Evolutionary conservation across 2,113 vertebrate genomes (phyloP), one percentile per base, ranked within the genome.

Genomic region (Puma concolor): DNA sequence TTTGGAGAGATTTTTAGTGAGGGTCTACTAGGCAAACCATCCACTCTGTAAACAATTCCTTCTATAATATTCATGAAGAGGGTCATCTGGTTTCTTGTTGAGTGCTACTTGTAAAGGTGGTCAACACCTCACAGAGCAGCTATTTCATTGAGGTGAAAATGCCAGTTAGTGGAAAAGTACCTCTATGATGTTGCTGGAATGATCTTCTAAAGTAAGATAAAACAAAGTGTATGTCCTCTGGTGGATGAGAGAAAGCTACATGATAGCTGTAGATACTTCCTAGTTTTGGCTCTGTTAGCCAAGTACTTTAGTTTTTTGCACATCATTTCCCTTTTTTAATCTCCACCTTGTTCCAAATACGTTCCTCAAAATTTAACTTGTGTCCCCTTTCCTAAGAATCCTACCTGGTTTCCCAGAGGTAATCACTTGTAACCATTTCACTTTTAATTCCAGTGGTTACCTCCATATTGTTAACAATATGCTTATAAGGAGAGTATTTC

Each of bases 81-180:
- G 31, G 36, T 6, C 31, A 25, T 82, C 44, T 7, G 41, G 15
- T 38, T 31, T 85, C 52, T 77, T 92, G 23, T 71, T 79, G 21
- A 90, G 29, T n/a, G 23, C 41, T 82, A 41, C 48, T 91, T 33
- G 14, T n/a, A 67, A 57, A 84, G 13, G 1, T 74, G 25, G 27
- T 25, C 17, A 50, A 50, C 17, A 54, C 4, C 6, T 64, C 44
- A 50, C 5, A 44, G 16, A 12, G 19, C n/a, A 89, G 38, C 12
- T 96, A 33, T 72, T 90, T 82, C 16, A 83, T 52, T 79, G 41
- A 77, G 6, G 48, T 38, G 76, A 97, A 95, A 94, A 83, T 60
- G 41, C 10, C 76, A 69, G 29, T 60, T 86, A 74, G 16, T 86
- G 80, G 41, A 92, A 86, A 86, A 85, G 38, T 80, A 21, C 21